Evolutionary conservation across 1,140 invertebrate species (phyloP), one percentile per base, ranked within the genome.

Genomic region (Pseudoatta argentina): DNA sequence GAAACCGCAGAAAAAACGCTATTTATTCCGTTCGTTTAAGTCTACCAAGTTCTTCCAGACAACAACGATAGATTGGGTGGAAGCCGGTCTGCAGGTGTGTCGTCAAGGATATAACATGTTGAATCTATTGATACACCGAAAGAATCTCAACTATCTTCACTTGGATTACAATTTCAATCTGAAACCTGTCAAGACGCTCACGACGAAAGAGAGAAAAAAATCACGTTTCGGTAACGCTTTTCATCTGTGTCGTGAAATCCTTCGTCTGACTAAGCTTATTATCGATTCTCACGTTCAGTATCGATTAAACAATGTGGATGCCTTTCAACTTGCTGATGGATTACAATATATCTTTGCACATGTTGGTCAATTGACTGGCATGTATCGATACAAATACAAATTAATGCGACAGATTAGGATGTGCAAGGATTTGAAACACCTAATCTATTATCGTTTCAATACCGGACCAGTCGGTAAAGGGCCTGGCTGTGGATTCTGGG

Each of bases 341-440:
- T 95, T 99, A n/a, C 99, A 99, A 94, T 99, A 99, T 93, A 99
- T 99, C 63, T 99, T 99, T 95, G 98, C 99, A 24, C 99, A 99
- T 94, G 99, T 99, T 39, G 99, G 99, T 12, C 99, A 99, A 95
- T 95, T 99, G 18, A 99, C 99, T 5, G 99, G 99, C 94, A 99
- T 99, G 99, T 99, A 99, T 95, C 96, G 99, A 64, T 99, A 99
- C 96, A 99, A 99, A 93, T 99, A 99, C 95, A 99, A 99, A 94
- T 96, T 99, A 18, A 99, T 99, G 99, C 97, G 99, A 93, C 99
- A 99, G 96, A 99, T 99, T 88, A 96, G 99, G 72, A 99, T 99
- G 99, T 99, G 99, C 96, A 99, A 99, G 95, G 99, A 99, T 96
- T 96, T 99, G 87, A 99, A 99, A 93, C 99, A 99, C 96, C 96